Conservation (phyloP, 2,113 vertebrate genomes). For the Echinops telfairi region DNA sequence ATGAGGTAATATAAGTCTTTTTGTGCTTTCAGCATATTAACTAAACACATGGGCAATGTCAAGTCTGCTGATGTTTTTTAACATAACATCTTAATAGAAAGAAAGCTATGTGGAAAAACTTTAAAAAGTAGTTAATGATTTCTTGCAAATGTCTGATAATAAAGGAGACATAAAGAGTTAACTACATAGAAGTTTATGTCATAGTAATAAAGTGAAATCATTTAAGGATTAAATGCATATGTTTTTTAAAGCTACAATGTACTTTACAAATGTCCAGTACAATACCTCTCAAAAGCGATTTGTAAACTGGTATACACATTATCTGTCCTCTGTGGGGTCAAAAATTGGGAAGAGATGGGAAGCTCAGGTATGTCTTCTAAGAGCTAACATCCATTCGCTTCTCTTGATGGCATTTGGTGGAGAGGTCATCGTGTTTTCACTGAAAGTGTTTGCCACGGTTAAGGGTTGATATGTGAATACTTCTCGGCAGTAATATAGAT, state of each 20-base stretch:
- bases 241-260: neutral
- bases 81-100: neutral
- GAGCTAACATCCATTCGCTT: neutral
- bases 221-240: neutral
- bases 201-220: neutral
- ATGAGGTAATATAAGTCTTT: constrained; percentile 87
- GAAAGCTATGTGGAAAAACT: neutral
- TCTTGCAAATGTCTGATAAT: constrained; percentile 35
- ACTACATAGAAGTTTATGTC: neutral
- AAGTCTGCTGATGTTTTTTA: constrained; percentile 24
- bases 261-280: neutral
- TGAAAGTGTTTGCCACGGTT: constrained; percentile 40
- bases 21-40: constrained; percentile 53
- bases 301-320: neutral
- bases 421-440: neutral
- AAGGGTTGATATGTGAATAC: constrained; percentile 22
- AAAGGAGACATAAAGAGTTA: constrained; percentile 16
- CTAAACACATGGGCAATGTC: constrained; percentile 61
- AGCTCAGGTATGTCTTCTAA: neutral
- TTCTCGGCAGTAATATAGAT: constrained; percentile 16
- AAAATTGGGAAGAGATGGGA: neutral
- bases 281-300: constrained; percentile 30
- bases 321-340: constrained; percentile 13
- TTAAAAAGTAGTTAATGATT: neutral
- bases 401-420: neutral